Evolutionary conservation across 1,140 invertebrate genomes (phyloP), one percentile per base, ranked within the genome.

Genomic region (Ceratosolen solmsi): DNA sequence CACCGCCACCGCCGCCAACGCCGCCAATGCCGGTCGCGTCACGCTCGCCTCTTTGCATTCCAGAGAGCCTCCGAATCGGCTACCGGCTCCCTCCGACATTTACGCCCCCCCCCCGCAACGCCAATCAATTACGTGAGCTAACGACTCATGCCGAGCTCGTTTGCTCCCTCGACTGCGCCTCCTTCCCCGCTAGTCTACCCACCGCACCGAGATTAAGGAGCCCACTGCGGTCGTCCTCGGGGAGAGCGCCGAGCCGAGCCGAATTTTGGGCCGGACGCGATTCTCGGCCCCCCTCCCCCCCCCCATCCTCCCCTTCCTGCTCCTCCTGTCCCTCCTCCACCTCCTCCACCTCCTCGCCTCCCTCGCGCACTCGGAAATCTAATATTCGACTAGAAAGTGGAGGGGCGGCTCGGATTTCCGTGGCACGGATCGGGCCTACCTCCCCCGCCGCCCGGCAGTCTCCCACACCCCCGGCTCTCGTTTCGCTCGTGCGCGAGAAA

Each of bases 331-430:
- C 15, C 51, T n/a, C n/a, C n/a, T n/a, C 49, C n/a, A n/a, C 33
- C 17, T 36, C 0, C 36, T 36, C 25, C 56, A 3, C 15, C 51
- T n/a, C 15, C 51, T n/a, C 49, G 54, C 56, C 56, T 1, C 58
- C 41, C 11, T 2, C 60, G 71, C 56, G 17, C 17, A 33, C 54
- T 73, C 65, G 78, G 78, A 80, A 80, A 80, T 80, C 78, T 80
- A 80, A 80, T 80, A 80, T 80, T 73, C 70, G 5, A 80, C 60
- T 73, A 63, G 56, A 80, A 54, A 80, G 56, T 68, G 68, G 65
- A 72, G 78, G 70, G 70, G 38, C 58, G 56, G 79, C 79, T 81
- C 79, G 72, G 58, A 65, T 75, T 81, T 81, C 72, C 79, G 38
- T 51, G 49, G 58, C 38, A 25, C 30, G 22, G 54, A 11, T 22